Conservation (phyloP, 1,140 invertebrate species). For the Panagrolaimus sp. region DNA sequence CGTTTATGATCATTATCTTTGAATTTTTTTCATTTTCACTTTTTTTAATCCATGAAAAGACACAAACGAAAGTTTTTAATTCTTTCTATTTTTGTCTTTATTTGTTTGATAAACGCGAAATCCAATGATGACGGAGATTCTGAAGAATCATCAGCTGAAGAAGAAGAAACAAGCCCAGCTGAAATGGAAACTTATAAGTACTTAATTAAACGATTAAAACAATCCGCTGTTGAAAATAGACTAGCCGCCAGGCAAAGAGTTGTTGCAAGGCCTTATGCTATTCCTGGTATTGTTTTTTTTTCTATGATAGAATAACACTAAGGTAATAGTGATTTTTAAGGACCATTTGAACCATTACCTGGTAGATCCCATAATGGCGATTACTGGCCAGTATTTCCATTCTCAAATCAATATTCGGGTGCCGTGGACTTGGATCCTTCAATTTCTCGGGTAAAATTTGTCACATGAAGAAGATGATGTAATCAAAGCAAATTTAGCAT, state of each 20-base stretch:
- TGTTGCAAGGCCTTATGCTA: background rate
- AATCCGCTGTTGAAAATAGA: background rate
- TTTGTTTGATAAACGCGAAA: too few relatives aligned
- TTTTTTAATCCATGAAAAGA: too few relatives aligned
- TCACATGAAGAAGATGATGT: too few relatives aligned
- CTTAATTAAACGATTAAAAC: background rate
- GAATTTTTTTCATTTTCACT: too few relatives aligned
- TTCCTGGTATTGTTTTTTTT: background rate
- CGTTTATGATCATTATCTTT: too few relatives aligned
- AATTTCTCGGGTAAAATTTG: too few relatives aligned
- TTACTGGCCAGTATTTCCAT: constrained; percentile 40
- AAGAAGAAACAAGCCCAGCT: background rate
- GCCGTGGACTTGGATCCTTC: constrained; percentile 39
- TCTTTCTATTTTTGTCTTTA: too few relatives aligned
- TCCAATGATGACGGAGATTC: too few relatives aligned
- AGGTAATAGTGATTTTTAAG: background rate
- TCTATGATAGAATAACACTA: too few relatives aligned
- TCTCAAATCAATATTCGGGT: constrained; percentile 38
- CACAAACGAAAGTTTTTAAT: too few relatives aligned
- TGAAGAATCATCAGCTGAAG: background rate
- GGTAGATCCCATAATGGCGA: constrained; percentile 32
- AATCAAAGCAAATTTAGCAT: too few relatives aligned
- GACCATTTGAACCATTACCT: constrained; percentile 35
- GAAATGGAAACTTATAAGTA: constrained; percentile 1
- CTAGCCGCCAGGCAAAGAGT: background rate